Base-by-base conservation (phyloP, 1,140 invertebrate genomes). In the Matsumurasca onukii region DNA sequence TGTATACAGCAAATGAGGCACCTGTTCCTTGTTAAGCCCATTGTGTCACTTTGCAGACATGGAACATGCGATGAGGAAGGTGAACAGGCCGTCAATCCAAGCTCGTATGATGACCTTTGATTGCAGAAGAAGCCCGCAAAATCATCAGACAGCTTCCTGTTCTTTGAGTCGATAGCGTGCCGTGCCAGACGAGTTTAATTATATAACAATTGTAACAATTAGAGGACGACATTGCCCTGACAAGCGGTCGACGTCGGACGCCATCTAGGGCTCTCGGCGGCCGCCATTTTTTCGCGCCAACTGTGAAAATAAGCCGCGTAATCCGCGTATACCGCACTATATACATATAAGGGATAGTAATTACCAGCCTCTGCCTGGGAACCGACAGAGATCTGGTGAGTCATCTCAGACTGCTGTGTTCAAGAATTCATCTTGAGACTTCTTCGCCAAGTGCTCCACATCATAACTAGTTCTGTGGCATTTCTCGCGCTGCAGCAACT, bases 201-300 rank as follows among this genome's bases (percentile, higher is more conserved):
- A 59, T 29, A 29, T 59, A 59, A 59, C 55, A 59, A 59, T 59
- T 59, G 55, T 59, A 59, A 59, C 55, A 59, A 27, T 59, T 29
- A 59, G 24, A 59, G 55, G 55, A 59, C 24, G 25, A 59, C 17
- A 51, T 3, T 51, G 5, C 5, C 49, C 5, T 17, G 17, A 22
- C 55, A 24, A 29, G 55, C 49, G 49, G 49, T 39, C 20, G 49
- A 13, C 22, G 20, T 5, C 5, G 5, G 9, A 52, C 24, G 22
- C 55, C 55, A 5, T 59, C 55, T 59, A 59, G 2, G 55, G 55
- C 2, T 27, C 15, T 24, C 25, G 25, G 55, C 30, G 34, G 34
- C 55, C 55, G 22, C 12, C 22, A 59, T 59, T 59, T 59, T 59
- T 59, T 59, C 55, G 30, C 55, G 30, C 55, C 30, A 39, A 17